Base-by-base conservation (phyloP, 2,888 invertebrate genomes). In the Drosophila mercatorum region DNA sequence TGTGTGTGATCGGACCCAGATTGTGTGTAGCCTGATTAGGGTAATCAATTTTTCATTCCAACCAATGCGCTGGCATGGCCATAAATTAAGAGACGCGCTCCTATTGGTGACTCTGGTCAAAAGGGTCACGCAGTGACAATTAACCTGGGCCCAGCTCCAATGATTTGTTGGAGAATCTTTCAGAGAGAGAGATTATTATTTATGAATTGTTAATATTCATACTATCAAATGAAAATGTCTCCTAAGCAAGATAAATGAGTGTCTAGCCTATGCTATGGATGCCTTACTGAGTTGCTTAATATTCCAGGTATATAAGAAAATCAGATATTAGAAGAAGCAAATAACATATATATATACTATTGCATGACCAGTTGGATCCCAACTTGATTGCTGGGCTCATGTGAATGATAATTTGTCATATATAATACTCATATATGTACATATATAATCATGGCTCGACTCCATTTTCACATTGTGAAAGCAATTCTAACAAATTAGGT, bases 41-140 rank as follows among this genome's bases (percentile, higher is more conserved):
- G 83, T 68, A 85, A 85, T 85, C 78, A 88, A 89, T 85, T 88
- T 84, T 79, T 68, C 83, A 77, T 74, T 74, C 55, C 60, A 44
- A 68, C 88, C 89, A 88, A 89, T 88, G 86, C 83, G 69, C 80
- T 81, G 71, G 53, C 74, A 75, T 56, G 67, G 47, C 82, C 80
- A 82, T 68, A 89, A 88, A 82, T 89, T 76, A 83, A 59, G 56
- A 62, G 83, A 77, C 71, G 67, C 70, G 66, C 87, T 88, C 63
- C 70, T 64, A 89, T 83, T 89, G 83, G 89, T 61, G 67, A 51
- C 65, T 43, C 72, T 52, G n/a, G 10, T 28, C 70, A 28, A 2
- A 55, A 55, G 67, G 62, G 49, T 59, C 63, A 64, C 67, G 61
- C 61, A 44, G 77, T 12, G 61, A 71, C 68, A 78, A 77, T 80